A percentile compares a stretch with the other conserved stretches of the same genome.
These are phyloP conservation scores for Cyanoramphus novaezelandiae DNA, from an alignment of 2,113 vertebrate genomes.

Conservation along the genomic window DNA sequence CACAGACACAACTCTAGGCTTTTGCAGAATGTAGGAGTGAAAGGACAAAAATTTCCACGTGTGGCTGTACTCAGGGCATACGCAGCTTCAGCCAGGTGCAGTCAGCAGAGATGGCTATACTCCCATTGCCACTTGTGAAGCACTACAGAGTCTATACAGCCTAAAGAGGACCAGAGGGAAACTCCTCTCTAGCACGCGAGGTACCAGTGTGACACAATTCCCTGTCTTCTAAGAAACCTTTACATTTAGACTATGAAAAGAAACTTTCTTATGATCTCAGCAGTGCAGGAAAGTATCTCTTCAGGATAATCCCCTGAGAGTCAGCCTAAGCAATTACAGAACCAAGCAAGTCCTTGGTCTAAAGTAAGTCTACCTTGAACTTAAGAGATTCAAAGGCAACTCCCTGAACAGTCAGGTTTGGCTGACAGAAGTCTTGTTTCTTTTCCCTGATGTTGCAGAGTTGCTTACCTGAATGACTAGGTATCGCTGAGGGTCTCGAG, in stretches of 20 bases:
- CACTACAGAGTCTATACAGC: not conserved
- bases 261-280: not conserved
- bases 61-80: accelerated
- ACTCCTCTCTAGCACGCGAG: not conserved
- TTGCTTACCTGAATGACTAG: conserved; percentile 90
- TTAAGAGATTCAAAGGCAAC: not conserved
- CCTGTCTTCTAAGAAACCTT: not conserved
- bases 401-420: not conserved
- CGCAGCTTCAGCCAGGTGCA: not conserved
- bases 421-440: not conserved
- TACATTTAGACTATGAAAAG: not conserved
- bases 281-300: not conserved
- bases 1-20: not conserved
- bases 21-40: not conserved
- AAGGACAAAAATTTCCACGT: not conserved
- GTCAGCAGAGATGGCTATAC: not conserved
- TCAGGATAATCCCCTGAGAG: not conserved
- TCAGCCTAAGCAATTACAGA: not conserved
- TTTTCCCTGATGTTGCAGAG: not conserved
- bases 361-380: not conserved
- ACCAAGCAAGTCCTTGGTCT: not conserved
- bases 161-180: not conserved
- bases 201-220: not conserved
- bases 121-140: not conserved
- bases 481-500: conserved; percentile 95